These are phyloP conservation scores for Zeus faber DNA, from an alignment of 2,113 vertebrate genomes.

Conservation along the genomic window DNA sequence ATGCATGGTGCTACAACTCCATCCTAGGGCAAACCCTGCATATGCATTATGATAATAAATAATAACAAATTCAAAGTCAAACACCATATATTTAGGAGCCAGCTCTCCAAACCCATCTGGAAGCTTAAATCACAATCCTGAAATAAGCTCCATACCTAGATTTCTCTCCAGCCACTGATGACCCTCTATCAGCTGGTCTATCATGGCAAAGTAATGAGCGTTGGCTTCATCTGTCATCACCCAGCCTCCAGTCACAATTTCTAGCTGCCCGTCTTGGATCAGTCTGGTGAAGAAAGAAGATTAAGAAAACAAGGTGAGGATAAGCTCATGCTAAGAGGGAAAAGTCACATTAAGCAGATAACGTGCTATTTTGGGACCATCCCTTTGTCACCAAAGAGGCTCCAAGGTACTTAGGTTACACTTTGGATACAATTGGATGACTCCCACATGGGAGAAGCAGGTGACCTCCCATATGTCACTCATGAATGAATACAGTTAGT, in stretches of 20 bases:
- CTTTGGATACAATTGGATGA: background rate
- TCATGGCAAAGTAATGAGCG: conserved; percentile 93
- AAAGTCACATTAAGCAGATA: conserved; percentile 37
- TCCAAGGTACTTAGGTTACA: background rate
- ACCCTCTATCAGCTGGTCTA: conserved; percentile 97
- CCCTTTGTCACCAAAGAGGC: background rate
- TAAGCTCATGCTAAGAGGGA: no score
- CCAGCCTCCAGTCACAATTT: conserved; percentile 96
- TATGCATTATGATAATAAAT: no score
- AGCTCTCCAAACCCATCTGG: no score
- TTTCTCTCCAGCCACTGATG: conserved; percentile 98
- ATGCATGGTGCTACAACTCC: no score
- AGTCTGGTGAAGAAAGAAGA: conserved; percentile 61
- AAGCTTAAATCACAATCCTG: background rate
- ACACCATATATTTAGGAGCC: no score
- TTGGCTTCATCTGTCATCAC: conserved; percentile 98
- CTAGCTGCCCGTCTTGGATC: conserved; percentile 85
- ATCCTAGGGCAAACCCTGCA: no score
- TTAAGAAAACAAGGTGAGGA: conserved; percentile 48
- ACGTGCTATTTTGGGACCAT: conserved; percentile 51
- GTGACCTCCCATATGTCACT: background rate
- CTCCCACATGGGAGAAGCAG: background rate
- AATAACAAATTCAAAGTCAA: no score
- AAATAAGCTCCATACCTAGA: conserved; percentile 75
- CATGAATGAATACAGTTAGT: no score